Percentiles rank a stretch among this genome's conserved stretches.
These are phyloP conservation scores for Philhelius pedissequus DNA, from an alignment of 2,888 invertebrate genomes.

Conservation along the genomic window DNA sequence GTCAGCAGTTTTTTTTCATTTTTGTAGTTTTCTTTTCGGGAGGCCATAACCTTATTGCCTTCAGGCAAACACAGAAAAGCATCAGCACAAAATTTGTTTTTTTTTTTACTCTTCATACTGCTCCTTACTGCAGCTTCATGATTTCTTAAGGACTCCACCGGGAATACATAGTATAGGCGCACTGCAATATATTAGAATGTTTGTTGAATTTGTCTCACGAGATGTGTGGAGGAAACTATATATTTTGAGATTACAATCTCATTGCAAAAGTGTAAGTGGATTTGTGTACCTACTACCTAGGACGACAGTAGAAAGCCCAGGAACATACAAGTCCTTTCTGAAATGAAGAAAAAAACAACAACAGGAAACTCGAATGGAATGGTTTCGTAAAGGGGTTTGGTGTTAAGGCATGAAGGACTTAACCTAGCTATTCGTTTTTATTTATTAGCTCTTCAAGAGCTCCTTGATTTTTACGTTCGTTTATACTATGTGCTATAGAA, in stretches of 20 bases:
- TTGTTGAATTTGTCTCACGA: slow-evolving; percentile 64
- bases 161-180: slow-evolving; percentile 53
- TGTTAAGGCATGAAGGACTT: slow-evolving; percentile 7
- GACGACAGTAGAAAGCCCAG: not conserved
- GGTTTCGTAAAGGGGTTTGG: not conserved
- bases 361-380: not conserved
- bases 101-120: not conserved
- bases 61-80: slow-evolving; percentile 26
- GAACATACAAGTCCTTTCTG: not conserved
- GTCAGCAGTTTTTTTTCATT: slow-evolving; percentile 44
- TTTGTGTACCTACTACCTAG: slow-evolving; percentile 33
- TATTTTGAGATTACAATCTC: slow-evolving; percentile 64
- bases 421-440: slow-evolving; percentile 58
- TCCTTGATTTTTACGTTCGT: slow-evolving; percentile 34
- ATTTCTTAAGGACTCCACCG: slow-evolving; percentile 45
- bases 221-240: slow-evolving; percentile 53
- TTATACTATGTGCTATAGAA: slow-evolving; percentile 25
- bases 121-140: slow-evolving; percentile 40
- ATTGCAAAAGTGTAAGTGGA: slow-evolving; percentile 58
- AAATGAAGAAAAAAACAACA: not conserved
- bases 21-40: slow-evolving; percentile 38
- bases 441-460: slow-evolving; percentile 61
- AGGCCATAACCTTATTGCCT: slow-evolving; percentile 63
- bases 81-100: not conserved
- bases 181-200: slow-evolving; percentile 36